Evolutionary conservation across 1,140 invertebrate species (phyloP), one percentile per base, ranked within the genome.

Genomic region (Cherax quadricarinatus): DNA sequence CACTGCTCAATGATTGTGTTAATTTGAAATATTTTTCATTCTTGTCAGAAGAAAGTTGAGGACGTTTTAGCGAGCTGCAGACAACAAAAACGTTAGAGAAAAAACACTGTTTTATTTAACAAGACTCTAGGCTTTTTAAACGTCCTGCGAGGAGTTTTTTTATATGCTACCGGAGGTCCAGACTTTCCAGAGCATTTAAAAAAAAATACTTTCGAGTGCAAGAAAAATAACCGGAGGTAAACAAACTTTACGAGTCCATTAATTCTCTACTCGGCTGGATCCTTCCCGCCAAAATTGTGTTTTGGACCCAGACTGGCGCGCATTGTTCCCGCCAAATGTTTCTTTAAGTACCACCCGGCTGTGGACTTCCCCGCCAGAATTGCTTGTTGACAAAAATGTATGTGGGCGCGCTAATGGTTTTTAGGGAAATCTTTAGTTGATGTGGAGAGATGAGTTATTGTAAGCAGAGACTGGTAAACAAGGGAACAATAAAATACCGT

Each of bases 161-260:
- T 1, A 0, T 10, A 30, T n/a, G 60, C 18, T 84, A 84, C 60
- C 48, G 53, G 53, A 41, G 82, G 53, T 84, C 82, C 82, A 60
- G 53, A 84, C 82, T 84, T 62, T 84, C 82, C 4, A 10, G 24
- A 60, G 53, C 53, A 84, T 62, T 84, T 60, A 24, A 49, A 60
- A 30, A 30, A 30, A 62, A 21, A 84, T n/a, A 62, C n/a, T 57
- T 12, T 84, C 24, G n/a, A 75, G 18, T 14, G 10, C 10, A 60
- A 84, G 51, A 53, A 24, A 84, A 60, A 84, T 84, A 60, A 62
- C 82, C n/a, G 82, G 82, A 1, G 82, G 82, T 84, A 84, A 84
- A 84, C 53, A 84, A 84, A 84, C 82, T 84, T 62, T 60, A 14
- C 24, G 51, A 21, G 48, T 84, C 53, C 53, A 84, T 84, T 62